Evolutionary conservation across 2,797 vertebrate genomes (phyloP).

Genomic region (Balearica regulorum): DNA sequence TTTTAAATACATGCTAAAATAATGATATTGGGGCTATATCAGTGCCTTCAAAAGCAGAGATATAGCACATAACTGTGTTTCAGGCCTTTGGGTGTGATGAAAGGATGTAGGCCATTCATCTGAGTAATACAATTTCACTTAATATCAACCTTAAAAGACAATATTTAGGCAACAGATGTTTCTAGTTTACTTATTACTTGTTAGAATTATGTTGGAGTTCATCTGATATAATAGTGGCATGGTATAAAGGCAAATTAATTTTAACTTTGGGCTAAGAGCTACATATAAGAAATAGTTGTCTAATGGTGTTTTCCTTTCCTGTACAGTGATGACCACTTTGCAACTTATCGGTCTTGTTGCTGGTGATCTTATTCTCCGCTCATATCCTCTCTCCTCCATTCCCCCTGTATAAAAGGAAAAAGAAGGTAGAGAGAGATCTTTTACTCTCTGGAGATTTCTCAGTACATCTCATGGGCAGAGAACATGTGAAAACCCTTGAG

Average conservation of each 20-base stretch:
- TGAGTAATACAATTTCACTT: not conserved
- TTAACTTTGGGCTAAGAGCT: not conserved
- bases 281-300: not conserved
- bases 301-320: not conserved
- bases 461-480: not conserved
- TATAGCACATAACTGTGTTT: not conserved
- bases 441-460: not conserved
- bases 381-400: not conserved
- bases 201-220: not conserved
- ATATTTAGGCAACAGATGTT: not conserved
- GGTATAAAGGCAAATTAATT: not conserved
- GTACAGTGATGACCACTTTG: not conserved
- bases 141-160: not conserved
- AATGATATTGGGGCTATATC: not conserved
- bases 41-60: not conserved
- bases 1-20: not conserved
- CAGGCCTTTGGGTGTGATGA: not conserved
- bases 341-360: not conserved
- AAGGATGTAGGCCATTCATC: not conserved
- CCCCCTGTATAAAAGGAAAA: not conserved
- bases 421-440: not conserved
- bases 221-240: not conserved
- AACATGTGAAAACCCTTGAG: not conserved
- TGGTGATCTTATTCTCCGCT: not conserved
- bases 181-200: not conserved